Percentiles rank a stretch among this genome's conserved stretches.
phyloP scores from a whole-genome alignment of 2,113 vertebrate genomes.

The Azemiops feae region DNA sequence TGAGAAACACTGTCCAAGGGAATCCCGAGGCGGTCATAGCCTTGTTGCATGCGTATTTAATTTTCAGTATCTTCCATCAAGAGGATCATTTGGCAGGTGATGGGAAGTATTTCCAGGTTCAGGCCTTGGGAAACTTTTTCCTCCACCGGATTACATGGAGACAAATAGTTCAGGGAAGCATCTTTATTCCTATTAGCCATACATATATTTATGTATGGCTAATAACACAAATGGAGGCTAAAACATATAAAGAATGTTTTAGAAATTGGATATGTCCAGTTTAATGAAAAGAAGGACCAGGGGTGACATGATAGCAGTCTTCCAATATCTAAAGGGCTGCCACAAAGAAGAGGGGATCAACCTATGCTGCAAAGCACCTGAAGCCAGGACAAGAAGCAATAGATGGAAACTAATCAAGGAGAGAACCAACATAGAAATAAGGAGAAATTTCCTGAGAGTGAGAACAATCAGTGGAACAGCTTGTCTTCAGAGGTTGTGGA shows the following conservation, averaged over 20 bases:
- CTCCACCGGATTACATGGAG: background rate
- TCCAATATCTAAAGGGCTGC: background rate
- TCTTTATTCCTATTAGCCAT: background rate
- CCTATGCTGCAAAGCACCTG: too few relatives aligned
- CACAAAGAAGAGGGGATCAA: too few relatives aligned
- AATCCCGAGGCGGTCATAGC: background rate
- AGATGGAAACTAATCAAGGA: too few relatives aligned
- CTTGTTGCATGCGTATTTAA: background rate
- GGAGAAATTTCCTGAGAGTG: too few relatives aligned
- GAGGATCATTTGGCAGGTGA: background rate
- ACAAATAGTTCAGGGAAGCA: background rate
- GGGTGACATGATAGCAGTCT: background rate
- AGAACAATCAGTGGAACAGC: too few relatives aligned
- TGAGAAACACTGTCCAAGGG: background rate
- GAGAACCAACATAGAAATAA: too few relatives aligned
- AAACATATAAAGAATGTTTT: background rate
- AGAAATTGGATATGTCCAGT: background rate
- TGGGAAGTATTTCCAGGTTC: background rate
- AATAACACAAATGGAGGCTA: background rate
- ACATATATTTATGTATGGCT: background rate
- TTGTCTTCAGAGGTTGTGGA: too few relatives aligned
- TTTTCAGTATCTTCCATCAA: background rate
- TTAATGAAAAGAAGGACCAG: background rate
- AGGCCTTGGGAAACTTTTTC: background rate
- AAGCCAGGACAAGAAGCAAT: too few relatives aligned